Conservation (phyloP, 2,113 vertebrate genomes). For the Platysteira castanea region DNA sequence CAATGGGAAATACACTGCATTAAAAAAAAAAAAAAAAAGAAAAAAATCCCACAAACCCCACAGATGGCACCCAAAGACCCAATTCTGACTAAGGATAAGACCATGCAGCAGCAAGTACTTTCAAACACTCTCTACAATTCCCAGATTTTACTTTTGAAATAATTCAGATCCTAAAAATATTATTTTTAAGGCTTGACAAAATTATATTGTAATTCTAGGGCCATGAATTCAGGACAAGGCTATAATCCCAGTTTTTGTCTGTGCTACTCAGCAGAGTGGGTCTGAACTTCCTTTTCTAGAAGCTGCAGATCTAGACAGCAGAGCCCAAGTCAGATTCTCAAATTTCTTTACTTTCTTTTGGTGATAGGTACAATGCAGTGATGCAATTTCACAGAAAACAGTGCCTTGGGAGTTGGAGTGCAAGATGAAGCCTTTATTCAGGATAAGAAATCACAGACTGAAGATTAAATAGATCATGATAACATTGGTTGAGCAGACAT, state of each 20-base stretch:
- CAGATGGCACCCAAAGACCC: neutral
- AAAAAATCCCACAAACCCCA: neutral
- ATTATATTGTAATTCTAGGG: neutral
- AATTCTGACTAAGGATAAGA: neutral
- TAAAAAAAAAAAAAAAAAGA: neutral
- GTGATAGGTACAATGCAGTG: neutral
- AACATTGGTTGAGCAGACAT: neutral
- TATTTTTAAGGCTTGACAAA: neutral
- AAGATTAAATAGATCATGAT: neutral
- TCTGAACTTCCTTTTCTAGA: neutral
- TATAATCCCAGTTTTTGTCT: neutral
- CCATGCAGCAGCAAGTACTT: neutral
- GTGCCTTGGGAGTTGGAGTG: neutral
- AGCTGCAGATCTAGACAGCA: neutral
- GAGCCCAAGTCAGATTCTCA: neutral
- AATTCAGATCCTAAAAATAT: neutral
- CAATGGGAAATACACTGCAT: neutral
- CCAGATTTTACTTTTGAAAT: neutral
- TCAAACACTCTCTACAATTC: neutral
- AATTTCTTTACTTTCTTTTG: neutral
- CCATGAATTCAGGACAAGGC: neutral
- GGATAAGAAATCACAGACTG: neutral
- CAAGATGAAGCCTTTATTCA: neutral
- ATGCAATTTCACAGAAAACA: neutral
- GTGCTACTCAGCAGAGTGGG: neutral